These are phyloP conservation scores for Stichodactyla helianthus DNA, from an alignment of 64 coral and sea anemone species.

Conservation along the genomic window DNA sequence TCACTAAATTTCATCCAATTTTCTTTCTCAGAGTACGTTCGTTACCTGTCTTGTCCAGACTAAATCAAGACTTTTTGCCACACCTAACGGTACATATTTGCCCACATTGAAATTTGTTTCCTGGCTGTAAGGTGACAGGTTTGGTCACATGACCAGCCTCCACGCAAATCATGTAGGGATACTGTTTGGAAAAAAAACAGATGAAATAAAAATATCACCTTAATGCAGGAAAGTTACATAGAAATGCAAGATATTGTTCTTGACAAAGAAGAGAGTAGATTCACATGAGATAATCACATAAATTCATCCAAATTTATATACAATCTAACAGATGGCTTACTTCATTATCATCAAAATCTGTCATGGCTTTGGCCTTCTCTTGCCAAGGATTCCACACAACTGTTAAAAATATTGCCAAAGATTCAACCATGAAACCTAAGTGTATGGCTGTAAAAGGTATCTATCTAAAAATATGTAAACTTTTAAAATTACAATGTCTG, in stretches of 20 bases:
- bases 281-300: background rate
- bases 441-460: no score
- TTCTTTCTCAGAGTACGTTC: no score
- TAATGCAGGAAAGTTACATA: background rate
- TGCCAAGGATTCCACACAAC: slow-evolving; percentile 98
- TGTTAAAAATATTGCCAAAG: slow-evolving; percentile 17
- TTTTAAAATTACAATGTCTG: no score
- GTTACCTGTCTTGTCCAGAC: no score
- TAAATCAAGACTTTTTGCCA: background rate
- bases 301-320: background rate
- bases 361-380: slow-evolving; percentile 85
- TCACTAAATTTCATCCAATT: no score
- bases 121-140: slow-evolving; percentile 58
- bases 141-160: slow-evolving; percentile 88
- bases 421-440: background rate
- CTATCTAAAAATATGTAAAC: no score
- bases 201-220: background rate
- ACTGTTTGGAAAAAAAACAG: slow-evolving; percentile 49
- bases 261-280: background rate
- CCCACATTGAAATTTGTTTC: slow-evolving; percentile 63
- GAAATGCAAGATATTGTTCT: background rate
- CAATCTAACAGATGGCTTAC: slow-evolving; percentile 18
- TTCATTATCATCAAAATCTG: slow-evolving; percentile 94
- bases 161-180: slow-evolving; percentile 86
- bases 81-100: background rate